Percentiles rank a stretch among this genome's conserved stretches.
Evolutionary conservation across 2,888 invertebrate species (phyloP).

Genomic region (Stenodema calcarata): DNA sequence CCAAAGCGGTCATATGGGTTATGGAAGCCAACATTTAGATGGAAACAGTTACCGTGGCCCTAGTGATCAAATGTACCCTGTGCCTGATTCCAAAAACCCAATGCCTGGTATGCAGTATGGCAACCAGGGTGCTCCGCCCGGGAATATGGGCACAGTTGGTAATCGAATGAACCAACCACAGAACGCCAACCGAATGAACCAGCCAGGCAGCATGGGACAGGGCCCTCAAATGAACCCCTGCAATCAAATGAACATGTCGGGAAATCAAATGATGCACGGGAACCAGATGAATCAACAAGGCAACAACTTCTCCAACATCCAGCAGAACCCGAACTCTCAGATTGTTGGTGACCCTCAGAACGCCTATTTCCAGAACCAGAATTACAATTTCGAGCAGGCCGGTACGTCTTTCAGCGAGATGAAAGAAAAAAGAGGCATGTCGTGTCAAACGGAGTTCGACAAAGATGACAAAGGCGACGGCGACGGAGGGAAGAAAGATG

Average conservation of each 20-base stretch:
- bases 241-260: background rate
- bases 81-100: background rate
- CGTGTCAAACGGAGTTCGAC: slow-evolving; percentile 51
- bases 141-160: background rate
- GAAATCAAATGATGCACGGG: background rate
- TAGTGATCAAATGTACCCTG: background rate
- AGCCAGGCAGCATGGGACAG: background rate
- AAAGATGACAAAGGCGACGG: slow-evolving; percentile 27
- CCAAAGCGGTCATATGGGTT: background rate
- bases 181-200: background rate
- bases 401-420: slow-evolving; percentile 29
- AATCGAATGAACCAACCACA: background rate
- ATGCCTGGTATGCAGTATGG: background rate
- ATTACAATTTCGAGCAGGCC: slow-evolving; percentile 37
- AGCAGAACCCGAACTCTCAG: background rate
- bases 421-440: slow-evolving; percentile 48
- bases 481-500: slow-evolving; percentile 41
- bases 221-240: background rate
- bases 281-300: background rate
- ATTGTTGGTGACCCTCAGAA: background rate
- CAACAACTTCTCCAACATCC: background rate
- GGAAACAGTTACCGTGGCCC: background rate
- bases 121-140: background rate
- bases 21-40: background rate
- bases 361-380: slow-evolving; percentile 2